Percentiles rank a stretch among this genome's conserved stretches.
phyloP scores from a whole-genome alignment of 2,888 invertebrate genomes.

The Heliconius ismenius region DNA sequence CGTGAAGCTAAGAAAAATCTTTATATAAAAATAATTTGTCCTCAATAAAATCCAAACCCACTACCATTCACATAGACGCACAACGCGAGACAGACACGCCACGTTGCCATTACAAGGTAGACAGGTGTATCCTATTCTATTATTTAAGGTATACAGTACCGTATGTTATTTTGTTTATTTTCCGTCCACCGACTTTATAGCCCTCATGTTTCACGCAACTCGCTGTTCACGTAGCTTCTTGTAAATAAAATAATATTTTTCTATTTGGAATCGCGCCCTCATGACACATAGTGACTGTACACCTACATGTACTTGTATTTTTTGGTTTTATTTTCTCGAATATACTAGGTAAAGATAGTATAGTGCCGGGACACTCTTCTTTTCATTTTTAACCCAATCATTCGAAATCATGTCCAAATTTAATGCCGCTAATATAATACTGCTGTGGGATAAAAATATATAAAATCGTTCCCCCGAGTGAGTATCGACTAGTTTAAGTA shows the following conservation, averaged over 20 bases:
- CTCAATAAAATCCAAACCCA: background rate
- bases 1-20: no score
- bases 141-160: background rate
- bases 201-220: slow-evolving; percentile 4
- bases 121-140: background rate
- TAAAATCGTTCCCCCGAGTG: no score
- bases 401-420: no score
- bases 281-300: background rate
- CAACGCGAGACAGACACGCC: background rate
- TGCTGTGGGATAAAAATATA: no score
- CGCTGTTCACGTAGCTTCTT: background rate
- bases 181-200: slow-evolving; percentile 9
- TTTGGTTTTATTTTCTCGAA: no score
- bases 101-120: background rate
- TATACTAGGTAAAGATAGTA: background rate
- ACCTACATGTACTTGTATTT: no score
- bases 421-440: no score
- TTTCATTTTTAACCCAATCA: background rate
- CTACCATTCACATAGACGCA: background rate
- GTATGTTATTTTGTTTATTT: slow-evolving; percentile 6
- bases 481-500: no score
- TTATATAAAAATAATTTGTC: background rate
- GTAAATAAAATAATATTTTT: slow-evolving; percentile 6
- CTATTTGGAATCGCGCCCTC: background rate
- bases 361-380: background rate